Percentiles rank a stretch among this genome's conserved stretches.
Evolutionary conservation across 2,797 vertebrate genomes (phyloP).

Genomic region (Peromyscus nudipes): DNA sequence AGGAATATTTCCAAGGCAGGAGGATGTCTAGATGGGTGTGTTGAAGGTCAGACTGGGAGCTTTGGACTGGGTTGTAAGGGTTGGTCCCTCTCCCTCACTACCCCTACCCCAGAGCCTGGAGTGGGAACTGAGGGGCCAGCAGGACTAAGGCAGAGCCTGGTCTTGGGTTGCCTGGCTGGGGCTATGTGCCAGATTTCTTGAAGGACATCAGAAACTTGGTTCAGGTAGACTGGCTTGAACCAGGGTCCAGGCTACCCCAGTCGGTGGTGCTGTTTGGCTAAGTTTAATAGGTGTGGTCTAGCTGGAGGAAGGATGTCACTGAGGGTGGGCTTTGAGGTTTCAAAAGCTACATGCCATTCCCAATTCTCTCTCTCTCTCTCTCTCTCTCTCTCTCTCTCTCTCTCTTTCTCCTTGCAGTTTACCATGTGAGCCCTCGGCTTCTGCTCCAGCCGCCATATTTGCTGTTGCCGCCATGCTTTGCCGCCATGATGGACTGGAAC

Average conservation of each 20-base stretch:
- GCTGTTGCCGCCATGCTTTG: not conserved
- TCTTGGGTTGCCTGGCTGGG: not conserved
- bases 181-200: not conserved
- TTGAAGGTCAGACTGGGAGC: not conserved
- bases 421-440: not conserved
- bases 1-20: not conserved
- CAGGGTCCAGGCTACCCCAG: not conserved
- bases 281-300: not conserved
- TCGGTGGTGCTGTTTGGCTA: not conserved
- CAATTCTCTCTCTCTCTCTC: not conserved
- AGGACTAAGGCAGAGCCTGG: not conserved
- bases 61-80: fast-evolving
- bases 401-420: not conserved
- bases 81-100: not conserved
- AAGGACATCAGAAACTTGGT: not conserved
- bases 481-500: not conserved
- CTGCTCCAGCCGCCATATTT: not conserved
- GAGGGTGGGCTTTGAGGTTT: not conserved
- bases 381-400: not conserved
- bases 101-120: not conserved
- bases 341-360: not conserved
- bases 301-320: not conserved
- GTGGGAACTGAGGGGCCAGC: not conserved
- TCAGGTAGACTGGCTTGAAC: not conserved
- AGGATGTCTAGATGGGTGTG: not conserved